Evolutionary conservation across 2,888 invertebrate genomes (phyloP).

Genomic region (Hoplodrina blanda): DNA sequence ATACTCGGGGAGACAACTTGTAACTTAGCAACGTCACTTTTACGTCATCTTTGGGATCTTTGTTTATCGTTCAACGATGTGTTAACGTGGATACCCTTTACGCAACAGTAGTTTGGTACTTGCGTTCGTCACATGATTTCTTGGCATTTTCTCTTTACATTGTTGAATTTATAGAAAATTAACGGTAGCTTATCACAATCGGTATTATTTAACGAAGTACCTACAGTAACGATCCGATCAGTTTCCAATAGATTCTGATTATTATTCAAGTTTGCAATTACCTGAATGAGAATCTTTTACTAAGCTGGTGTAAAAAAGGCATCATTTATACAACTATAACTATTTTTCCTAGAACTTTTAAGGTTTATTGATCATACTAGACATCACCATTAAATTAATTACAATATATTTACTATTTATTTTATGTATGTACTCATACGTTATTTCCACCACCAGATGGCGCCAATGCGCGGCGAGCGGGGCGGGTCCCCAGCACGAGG

Average conservation of each 20-base stretch:
- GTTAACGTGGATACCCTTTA: constrained; percentile 40
- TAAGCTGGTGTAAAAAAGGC: not conserved
- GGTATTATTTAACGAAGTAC: not conserved
- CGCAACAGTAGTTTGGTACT: constrained; percentile 32
- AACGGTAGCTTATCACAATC: constrained; percentile 1
- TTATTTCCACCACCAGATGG: constrained; percentile 77
- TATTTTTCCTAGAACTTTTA: not conserved
- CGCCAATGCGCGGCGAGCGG: constrained; percentile 89
- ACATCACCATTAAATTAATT: not conserved
- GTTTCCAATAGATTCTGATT: not conserved
- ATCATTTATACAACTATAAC: not conserved
- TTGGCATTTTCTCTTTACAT: constrained; percentile 23
- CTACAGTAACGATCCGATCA: not conserved
- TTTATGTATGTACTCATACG: not conserved
- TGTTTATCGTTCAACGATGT: constrained; percentile 23
- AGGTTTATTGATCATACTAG: not conserved
- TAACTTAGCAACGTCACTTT: constrained; percentile 28
- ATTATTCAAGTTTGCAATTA: constrained; percentile 1
- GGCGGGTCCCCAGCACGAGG: constrained; percentile 87
- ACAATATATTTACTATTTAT: not conserved
- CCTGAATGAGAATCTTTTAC: not conserved
- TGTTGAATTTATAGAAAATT: constrained; percentile 31
- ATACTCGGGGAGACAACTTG: constrained; percentile 7
- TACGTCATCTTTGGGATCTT: constrained; percentile 29
- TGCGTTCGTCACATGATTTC: constrained; percentile 31